Percentiles rank a stretch among this genome's conserved stretches.
phyloP scores from a whole-genome alignment of 2,888 invertebrate species.

The Iselma pallidipennis region DNA sequence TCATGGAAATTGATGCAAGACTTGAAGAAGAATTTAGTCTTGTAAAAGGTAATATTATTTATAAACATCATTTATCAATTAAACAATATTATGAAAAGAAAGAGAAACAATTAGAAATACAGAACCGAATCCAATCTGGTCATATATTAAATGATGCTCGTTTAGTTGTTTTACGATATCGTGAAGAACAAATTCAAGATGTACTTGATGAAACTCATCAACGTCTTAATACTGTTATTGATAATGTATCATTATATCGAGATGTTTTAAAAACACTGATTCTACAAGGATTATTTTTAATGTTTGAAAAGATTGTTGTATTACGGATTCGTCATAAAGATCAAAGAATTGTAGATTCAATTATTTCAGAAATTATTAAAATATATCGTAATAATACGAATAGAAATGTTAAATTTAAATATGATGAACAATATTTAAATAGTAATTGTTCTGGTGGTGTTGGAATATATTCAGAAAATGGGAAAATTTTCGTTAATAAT shows the following conservation, averaged over 20 bases:
- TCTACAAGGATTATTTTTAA: not conserved
- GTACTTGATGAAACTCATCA: not conserved
- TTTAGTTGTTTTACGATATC: not conserved
- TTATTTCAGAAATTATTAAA: not conserved
- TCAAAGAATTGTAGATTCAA: not conserved
- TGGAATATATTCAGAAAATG: not conserved
- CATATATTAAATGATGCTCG: not conserved
- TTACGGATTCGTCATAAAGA: not conserved
- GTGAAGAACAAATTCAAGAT: not conserved
- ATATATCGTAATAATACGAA: not conserved
- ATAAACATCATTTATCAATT: not conserved
- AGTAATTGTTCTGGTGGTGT: not conserved
- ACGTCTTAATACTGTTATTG: not conserved
- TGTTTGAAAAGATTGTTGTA: not conserved
- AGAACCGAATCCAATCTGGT: not conserved
- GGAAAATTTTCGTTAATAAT: not conserved
- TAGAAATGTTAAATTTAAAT: not conserved
- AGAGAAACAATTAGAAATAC: not conserved
- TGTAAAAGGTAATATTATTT: not conserved
- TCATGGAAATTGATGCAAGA: not conserved
- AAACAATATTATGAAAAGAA: not conserved
- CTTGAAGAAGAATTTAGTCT: not conserved
- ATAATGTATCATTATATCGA: not conserved
- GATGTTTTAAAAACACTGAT: not conserved
- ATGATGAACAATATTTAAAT: not conserved